Conservation (phyloP, 37 sponge, comb jelly and placozoan species). For the Axinella damicornis region DNA sequence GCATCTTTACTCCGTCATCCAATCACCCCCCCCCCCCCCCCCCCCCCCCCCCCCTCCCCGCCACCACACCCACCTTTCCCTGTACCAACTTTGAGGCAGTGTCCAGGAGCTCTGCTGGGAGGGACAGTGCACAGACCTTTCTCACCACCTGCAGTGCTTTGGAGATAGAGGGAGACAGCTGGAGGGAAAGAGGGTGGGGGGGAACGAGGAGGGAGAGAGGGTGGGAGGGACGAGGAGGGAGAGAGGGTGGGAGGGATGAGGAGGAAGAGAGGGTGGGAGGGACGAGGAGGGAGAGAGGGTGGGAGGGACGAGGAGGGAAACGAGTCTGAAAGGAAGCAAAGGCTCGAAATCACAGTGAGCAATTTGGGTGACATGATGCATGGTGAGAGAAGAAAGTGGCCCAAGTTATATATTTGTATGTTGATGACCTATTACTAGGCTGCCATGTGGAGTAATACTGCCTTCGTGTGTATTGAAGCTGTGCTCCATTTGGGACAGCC, state of each 20-base stretch:
- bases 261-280: background rate
- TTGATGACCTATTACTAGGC: too few relatives aligned
- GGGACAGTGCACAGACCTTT: background rate
- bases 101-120: slow-evolving; percentile 15
- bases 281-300: slow-evolving; percentile 16
- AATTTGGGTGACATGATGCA: too few relatives aligned
- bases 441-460: too few relatives aligned
- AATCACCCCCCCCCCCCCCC: background rate
- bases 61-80: slow-evolving; percentile 19
- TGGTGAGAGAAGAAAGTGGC: too few relatives aligned
- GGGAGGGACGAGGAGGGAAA: slow-evolving; percentile 1
- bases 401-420: too few relatives aligned
- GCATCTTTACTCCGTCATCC: too few relatives aligned
- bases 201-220: background rate
- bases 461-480: too few relatives aligned
- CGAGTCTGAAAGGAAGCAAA: background rate
- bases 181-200: too few relatives aligned
- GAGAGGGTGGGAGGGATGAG: too few relatives aligned
- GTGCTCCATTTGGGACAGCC: too few relatives aligned
- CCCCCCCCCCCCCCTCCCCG: too few relatives aligned
- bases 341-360: too few relatives aligned
- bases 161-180: slow-evolving; percentile 9
- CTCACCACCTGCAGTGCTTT: slow-evolving; percentile 3
- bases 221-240: slow-evolving; percentile 6
- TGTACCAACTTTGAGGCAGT: background rate